Conservation (phyloP, 2,888 invertebrate genomes). For the Agriopis marginaria region DNA sequence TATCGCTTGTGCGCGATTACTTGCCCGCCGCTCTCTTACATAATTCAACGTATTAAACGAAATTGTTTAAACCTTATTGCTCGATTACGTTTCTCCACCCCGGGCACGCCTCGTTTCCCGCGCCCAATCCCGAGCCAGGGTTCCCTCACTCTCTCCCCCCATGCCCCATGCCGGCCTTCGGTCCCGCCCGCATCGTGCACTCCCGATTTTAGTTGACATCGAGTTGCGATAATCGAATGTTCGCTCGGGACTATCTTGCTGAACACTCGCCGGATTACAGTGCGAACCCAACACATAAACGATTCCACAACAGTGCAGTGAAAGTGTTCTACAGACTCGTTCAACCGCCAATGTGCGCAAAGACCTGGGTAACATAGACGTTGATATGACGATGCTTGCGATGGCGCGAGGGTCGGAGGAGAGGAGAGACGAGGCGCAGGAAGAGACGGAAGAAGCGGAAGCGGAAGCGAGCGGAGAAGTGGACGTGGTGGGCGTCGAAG, state of each 20-base stretch:
- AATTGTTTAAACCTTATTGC: constrained; percentile 87
- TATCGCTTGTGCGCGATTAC: constrained; percentile 87
- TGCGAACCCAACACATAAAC: constrained; percentile 47
- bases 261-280: constrained; percentile 59
- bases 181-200: constrained; percentile 66
- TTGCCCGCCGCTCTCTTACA: constrained; percentile 86
- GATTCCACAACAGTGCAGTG: constrained; percentile 53
- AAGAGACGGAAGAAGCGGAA: constrained; percentile 71
- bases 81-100: constrained; percentile 85
- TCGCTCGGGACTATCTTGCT: constrained; percentile 49
- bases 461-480: constrained; percentile 76
- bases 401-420: constrained; percentile 82
- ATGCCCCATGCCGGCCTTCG: constrained; percentile 55
- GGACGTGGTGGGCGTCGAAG: constrained; percentile 82
- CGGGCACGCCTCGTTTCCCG: constrained; percentile 80
- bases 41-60: constrained; percentile 87
- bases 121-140: constrained; percentile 72
- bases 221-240: constrained; percentile 65
- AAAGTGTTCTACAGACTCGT: constrained; percentile 51
- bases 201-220: constrained; percentile 63
- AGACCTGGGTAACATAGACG: constrained; percentile 55
- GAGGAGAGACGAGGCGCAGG: constrained; percentile 67
- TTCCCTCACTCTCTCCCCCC: constrained; percentile 57
- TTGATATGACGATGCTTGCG: constrained; percentile 85
- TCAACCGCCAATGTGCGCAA: constrained; percentile 38